phyloP scores from a whole-genome alignment of 2,888 invertebrate genomes.

The Megaustenia siamemsis region DNA sequence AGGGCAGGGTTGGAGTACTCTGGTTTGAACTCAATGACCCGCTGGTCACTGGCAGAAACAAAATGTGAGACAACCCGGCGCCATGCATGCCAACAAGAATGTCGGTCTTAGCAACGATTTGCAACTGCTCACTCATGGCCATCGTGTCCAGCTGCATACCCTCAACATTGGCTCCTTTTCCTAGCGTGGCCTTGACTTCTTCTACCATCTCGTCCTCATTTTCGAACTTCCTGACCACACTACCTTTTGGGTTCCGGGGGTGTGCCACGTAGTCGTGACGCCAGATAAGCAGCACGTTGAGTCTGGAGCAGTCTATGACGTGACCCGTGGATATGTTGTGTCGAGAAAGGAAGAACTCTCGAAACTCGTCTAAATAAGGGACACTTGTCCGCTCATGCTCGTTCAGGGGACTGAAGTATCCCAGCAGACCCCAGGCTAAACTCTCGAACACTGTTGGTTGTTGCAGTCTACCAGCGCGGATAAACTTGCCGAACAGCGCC shows the following conservation, averaged over 20 bases:
- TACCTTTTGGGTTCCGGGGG: constrained; percentile 77
- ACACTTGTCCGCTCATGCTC: constrained; percentile 63
- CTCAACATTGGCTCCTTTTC: constrained; percentile 51
- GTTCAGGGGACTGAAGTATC: constrained; percentile 75
- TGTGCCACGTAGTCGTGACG: constrained; percentile 78
- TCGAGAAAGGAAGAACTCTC: constrained; percentile 71
- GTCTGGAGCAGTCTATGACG: constrained; percentile 66
- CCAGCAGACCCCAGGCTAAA: constrained; percentile 73
- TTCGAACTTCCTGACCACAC: constrained; percentile 74
- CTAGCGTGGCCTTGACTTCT: constrained; percentile 59
- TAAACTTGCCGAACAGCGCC: constrained; percentile 71
- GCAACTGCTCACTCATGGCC: constrained; percentile 72
- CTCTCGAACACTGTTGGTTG: constrained; percentile 61
- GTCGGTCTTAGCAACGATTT: constrained; percentile 71
- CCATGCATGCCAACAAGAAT: constrained; percentile 80
- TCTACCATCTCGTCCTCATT: constrained; percentile 77
- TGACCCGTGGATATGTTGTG: constrained; percentile 53
- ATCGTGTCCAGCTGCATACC: constrained; percentile 73
- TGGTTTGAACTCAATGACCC: constrained; percentile 77
- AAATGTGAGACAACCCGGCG: constrained; percentile 76
- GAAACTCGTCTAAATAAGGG: constrained; percentile 74
- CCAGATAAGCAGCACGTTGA: constrained; percentile 77
- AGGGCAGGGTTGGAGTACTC: constrained; percentile 38
- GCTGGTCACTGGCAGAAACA: constrained; percentile 75
- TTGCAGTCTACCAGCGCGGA: constrained; percentile 65